phyloP scores from a whole-genome alignment of 2,113 vertebrate species.

The Eurystomus gularis region DNA sequence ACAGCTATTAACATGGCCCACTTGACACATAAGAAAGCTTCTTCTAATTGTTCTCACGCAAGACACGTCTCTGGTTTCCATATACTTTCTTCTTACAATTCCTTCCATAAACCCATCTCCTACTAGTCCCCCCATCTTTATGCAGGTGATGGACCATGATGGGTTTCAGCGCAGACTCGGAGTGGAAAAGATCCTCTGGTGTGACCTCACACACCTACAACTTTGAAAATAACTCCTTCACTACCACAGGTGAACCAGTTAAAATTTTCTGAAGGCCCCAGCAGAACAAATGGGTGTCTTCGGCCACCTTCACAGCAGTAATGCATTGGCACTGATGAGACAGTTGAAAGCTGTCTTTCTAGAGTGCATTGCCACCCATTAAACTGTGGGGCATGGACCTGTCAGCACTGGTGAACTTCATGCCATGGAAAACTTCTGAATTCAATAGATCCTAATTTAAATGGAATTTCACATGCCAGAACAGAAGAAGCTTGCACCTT shows the following conservation, averaged over 20 bases:
- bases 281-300: neutral
- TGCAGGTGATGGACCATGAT: neutral
- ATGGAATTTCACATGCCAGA: conserved; percentile 9
- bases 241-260: neutral
- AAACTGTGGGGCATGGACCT: neutral
- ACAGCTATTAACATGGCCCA: neutral
- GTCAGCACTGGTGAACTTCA: neutral
- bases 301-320: neutral
- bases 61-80: neutral
- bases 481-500: conserved; percentile 24
- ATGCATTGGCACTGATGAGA: neutral
- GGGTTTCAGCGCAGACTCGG: neutral
- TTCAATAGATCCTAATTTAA: conserved; percentile 18
- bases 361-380: neutral
- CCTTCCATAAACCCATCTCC: neutral
- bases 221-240: neutral
- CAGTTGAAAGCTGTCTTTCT: neutral
- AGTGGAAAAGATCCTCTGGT: neutral
- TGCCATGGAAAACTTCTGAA: neutral
- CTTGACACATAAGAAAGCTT: neutral
- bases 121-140: neutral
- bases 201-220: neutral
- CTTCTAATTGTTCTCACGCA: neutral
- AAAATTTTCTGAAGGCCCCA: neutral
- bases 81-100: neutral